Evolutionary conservation across 2,888 invertebrate genomes (phyloP), one percentile per base, ranked within the genome.

Genomic region (Cephus rjabovi): DNA sequence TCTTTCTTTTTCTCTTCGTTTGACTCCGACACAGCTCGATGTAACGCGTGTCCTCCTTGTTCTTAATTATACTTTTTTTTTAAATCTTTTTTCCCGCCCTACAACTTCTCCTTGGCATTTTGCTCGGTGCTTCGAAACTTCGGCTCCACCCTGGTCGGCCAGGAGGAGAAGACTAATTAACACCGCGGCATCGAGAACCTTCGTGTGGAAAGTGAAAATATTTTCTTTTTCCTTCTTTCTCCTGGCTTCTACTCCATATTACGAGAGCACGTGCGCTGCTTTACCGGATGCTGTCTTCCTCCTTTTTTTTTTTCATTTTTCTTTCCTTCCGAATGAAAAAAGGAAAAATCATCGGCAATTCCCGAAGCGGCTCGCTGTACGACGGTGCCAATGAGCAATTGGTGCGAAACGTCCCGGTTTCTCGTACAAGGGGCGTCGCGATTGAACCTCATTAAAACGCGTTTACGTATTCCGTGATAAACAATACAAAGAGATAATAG

Each of bases 281-380:
- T 23, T 56, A 23, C 56, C 23, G 56, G 56, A 56, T 56, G 56
- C 56, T 9, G 56, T 23, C 9, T 56, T 56, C 23, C 56, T 23
- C 23, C 23, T 75, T 80, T 79, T 79, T 34, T 80, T 79, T 34
- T 30, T 77, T 40, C 73, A 35, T 40, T 31, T 74, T 76, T 76
- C 76, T 68, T 68, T 77, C 37, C 71, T 68, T 76, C 76, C 9
- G 56, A 9, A 23, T 56, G 23, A 56, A 56, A 4, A 23, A 40
- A 23, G 6, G 1, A 40, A 23, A 56, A 30, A 3, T 12, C 35
- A 35, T 12, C 71, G 23, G 15, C 71, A 15, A n/a, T 31, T 6
- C 23, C 4, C 11, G 71, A 71, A 71, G 11, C 12, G 11, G 71
- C 23, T 71, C 71, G 12, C 30, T 23, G 30, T 12, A 31, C 23